Percentiles rank a stretch among this genome's conserved stretches.
These are phyloP conservation scores for Platygyra sinensis DNA, from an alignment of 64 coral and sea anemone genomes.

Conservation along the genomic window DNA sequence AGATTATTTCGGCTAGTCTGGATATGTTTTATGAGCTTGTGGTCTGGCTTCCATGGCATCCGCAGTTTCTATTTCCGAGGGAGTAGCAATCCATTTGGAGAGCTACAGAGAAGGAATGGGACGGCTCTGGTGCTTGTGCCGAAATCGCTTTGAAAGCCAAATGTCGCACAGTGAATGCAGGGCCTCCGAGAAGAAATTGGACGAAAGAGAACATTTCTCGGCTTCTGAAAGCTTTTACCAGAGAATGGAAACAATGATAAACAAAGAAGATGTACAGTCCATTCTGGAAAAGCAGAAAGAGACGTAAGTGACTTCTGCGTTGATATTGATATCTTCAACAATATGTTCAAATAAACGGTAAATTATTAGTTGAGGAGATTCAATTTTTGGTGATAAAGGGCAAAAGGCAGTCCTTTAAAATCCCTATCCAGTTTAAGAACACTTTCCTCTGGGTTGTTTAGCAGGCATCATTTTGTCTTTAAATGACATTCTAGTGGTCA, in stretches of 20 bases:
- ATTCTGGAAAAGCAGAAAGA: slow-evolving; percentile 29
- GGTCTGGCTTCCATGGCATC: too few relatives aligned
- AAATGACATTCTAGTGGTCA: too few relatives aligned
- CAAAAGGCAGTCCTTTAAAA: too few relatives aligned
- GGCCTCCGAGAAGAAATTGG: neutral
- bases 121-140: neutral
- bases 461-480: too few relatives aligned
- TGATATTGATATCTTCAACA: too few relatives aligned
- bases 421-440: too few relatives aligned
- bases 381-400: too few relatives aligned
- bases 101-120: neutral
- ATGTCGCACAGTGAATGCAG: neutral
- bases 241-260: slow-evolving; percentile 49
- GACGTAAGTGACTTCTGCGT: slow-evolving; percentile 40
- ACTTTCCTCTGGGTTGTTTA: too few relatives aligned
- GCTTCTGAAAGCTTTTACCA: slow-evolving; percentile 48
- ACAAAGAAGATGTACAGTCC: slow-evolving; percentile 29
- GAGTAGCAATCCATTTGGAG: neutral
- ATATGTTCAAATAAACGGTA: too few relatives aligned
- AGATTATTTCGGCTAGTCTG: neutral
- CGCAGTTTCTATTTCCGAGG: neutral
- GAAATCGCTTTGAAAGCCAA: neutral
- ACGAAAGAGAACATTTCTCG: neutral
- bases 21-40: neutral
- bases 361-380: too few relatives aligned